Percentiles rank a stretch among this genome's conserved stretches.
These are phyloP conservation scores for Drosophila mettleri DNA, from an alignment of 2,888 invertebrate genomes.

Conservation along the genomic window DNA sequence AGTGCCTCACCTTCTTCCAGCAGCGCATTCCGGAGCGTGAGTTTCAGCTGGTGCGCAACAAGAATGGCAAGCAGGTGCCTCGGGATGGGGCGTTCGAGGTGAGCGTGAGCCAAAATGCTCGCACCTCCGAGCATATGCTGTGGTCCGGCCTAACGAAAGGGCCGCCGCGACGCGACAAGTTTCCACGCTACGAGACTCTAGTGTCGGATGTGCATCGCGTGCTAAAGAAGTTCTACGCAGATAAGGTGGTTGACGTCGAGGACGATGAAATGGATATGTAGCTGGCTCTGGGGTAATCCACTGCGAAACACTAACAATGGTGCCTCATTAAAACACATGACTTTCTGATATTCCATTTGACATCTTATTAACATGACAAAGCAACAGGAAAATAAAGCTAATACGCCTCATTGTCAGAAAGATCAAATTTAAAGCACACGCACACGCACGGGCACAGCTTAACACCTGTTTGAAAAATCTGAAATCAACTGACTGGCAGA, in stretches of 20 bases:
- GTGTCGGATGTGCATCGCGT: conserved; percentile 74
- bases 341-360: conserved; percentile 10
- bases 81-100: conserved; percentile 82
- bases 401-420: conserved; percentile 44
- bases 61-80: conserved; percentile 67
- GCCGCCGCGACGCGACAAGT: conserved; percentile 83
- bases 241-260: conserved; percentile 42
- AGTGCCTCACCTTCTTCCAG: conserved; percentile 69
- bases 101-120: conserved; percentile 79
- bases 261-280: conserved; percentile 49
- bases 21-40: conserved; percentile 73
- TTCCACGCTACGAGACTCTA: conserved; percentile 72
- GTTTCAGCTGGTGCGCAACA: conserved; percentile 77
- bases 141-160: conserved; percentile 81
- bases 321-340: conserved; percentile 34
- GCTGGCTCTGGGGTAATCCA: conserved; percentile 9
- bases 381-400: conserved; percentile 34
- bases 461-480: conserved; percentile 38
- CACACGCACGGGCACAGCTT: not conserved
- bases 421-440: not conserved
- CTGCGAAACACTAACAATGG: conserved; percentile 33
- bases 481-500: conserved; percentile 42
- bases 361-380: conserved; percentile 54
- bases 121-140: conserved; percentile 70
- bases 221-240: conserved; percentile 81